Evolutionary conservation across 2,797 vertebrate species (phyloP).

Genomic region (Hypotaenidia philippensis): DNA sequence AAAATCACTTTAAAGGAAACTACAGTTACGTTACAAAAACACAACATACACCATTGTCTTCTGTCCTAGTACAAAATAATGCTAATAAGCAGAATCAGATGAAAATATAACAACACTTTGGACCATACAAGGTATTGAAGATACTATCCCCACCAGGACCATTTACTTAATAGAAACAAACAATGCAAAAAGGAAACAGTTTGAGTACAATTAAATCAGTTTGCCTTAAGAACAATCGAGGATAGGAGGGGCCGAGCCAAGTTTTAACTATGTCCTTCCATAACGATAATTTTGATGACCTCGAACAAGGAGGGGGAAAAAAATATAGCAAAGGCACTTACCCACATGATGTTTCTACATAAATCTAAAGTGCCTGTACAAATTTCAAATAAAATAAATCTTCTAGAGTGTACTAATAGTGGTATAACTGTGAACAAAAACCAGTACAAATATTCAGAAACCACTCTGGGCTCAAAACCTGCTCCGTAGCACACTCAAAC

Average conservation of each 20-base stretch:
- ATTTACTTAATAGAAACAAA: constrained; percentile 46
- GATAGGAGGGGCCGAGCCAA: constrained; percentile 3
- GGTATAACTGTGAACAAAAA: neutral
- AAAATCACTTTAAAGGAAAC: constrained; percentile 30
- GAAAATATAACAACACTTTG: neutral
- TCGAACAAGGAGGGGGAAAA: neutral
- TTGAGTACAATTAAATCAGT: constrained; percentile 23
- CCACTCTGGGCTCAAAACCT: neutral
- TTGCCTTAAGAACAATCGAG: constrained; percentile 33
- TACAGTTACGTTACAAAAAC: neutral
- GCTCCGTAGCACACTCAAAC: neutral
- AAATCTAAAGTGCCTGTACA: neutral
- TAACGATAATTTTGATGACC: neutral
- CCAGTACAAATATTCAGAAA: neutral
- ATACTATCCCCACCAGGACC: constrained; percentile 28
- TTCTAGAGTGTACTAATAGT: neutral
- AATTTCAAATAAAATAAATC: neutral
- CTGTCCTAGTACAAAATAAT: neutral
- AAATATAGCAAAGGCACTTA: neutral
- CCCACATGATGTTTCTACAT: neutral
- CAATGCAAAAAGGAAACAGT: constrained; percentile 61
- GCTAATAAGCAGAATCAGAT: neutral
- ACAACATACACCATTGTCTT: neutral
- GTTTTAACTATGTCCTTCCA: constrained; percentile 32
- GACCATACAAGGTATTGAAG: constrained; percentile 22